Conservation (phyloP, 2,888 invertebrate species). For the Stomorhina lunata region DNA sequence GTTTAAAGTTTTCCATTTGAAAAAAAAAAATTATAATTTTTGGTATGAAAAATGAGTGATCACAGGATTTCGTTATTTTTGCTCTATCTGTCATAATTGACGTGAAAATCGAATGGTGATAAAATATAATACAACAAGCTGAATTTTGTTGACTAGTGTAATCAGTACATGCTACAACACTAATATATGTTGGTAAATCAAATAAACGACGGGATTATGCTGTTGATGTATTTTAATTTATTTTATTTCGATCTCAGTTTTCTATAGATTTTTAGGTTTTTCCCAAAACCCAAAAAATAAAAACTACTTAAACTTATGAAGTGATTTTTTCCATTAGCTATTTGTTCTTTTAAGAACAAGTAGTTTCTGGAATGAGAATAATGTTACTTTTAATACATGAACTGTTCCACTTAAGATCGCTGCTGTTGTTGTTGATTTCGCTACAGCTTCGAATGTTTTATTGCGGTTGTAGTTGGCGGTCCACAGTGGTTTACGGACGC, state of each 20-base stretch:
- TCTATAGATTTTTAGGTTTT: slow-evolving; percentile 50
- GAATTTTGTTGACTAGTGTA: too few species aligned
- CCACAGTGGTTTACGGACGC: too few species aligned
- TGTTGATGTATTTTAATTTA: slow-evolving; percentile 45
- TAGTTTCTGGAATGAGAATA: slow-evolving; percentile 52
- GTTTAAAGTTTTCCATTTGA: too few species aligned
- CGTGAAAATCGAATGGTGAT: too few species aligned
- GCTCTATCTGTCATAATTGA: too few species aligned
- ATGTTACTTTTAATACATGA: slow-evolving; percentile 60
- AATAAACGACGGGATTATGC: slow-evolving; percentile 60
- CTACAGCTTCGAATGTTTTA: slow-evolving; percentile 14
- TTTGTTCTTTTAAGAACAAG: slow-evolving; percentile 42
- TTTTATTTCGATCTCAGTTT: not conserved
- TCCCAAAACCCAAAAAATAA: slow-evolving; percentile 9
- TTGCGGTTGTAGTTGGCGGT: not conserved
- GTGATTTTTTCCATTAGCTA: slow-evolving; percentile 21
- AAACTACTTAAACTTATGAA: slow-evolving; percentile 45
- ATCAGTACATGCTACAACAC: too few species aligned
- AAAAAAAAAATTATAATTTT: too few species aligned
- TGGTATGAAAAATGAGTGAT: too few species aligned
- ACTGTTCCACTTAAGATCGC: slow-evolving; percentile 33
- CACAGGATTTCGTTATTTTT: too few species aligned
- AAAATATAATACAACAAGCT: too few species aligned
- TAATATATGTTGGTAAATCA: slow-evolving; percentile 23
- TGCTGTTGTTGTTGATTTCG: slow-evolving; percentile 1